Conservation (phyloP, 2,888 invertebrate species). For the Linnaemya tessellans region DNA sequence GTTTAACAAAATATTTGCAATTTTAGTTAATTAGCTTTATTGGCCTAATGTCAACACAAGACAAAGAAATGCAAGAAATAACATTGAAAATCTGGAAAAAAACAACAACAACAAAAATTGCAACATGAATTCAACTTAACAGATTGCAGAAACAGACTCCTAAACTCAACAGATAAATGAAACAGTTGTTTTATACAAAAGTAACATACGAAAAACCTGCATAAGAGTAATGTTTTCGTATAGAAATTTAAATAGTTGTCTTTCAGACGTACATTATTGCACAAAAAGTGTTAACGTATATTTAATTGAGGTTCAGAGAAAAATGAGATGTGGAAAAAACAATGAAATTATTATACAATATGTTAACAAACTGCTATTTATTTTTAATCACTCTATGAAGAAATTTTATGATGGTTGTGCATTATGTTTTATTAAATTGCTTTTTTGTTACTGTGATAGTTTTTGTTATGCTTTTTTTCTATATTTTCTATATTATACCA, state of each 20-base stretch:
- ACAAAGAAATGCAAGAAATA: conserved; percentile 20
- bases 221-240: conserved; percentile 14
- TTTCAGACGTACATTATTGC: neutral
- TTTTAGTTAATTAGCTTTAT: conserved; percentile 68
- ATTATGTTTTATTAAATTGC: no score
- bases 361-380: neutral
- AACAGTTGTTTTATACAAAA: conserved; percentile 45
- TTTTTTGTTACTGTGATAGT: no score
- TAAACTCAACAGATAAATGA: conserved; percentile 36
- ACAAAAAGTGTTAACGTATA: conserved; percentile 34
- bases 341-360: neutral
- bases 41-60: conserved; percentile 66
- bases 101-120: neutral
- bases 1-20: conserved; percentile 69
- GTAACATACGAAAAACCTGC: neutral
- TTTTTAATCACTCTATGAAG: neutral
- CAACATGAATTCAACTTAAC: conserved; percentile 19
- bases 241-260: conserved; percentile 22
- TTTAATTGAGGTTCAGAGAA: conserved; percentile 28
- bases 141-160: neutral
- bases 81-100: neutral
- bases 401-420: neutral
- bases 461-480: no score
- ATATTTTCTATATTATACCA: no score
- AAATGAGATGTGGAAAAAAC: neutral